Base-by-base conservation (phyloP, 2,888 invertebrate species). In the Lasioglossum villosulum region DNA sequence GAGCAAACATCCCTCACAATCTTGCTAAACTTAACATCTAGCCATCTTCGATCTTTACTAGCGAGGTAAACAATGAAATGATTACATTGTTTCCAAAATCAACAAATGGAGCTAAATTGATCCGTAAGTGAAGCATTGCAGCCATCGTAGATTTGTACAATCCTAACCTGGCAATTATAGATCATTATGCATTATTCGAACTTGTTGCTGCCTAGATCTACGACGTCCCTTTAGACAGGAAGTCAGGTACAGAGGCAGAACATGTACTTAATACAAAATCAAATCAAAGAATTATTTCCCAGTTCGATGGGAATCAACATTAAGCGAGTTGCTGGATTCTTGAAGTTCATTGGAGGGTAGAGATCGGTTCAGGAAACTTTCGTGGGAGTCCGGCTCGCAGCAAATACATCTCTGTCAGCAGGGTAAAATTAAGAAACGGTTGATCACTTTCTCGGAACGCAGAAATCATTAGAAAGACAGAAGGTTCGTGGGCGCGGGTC, bases 361-460 rank as follows among this genome's bases (percentile, higher is more conserved):
- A 23, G 8, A 23, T 52, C 8, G 23, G 23, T 52, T 10, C 52
- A 52, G 23, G 52, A 52, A 52, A 52, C 1, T 52, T 23, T 10
- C 23, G 52, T 52, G 52, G 52, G 52, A 23, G 52, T 52, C 3
- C 10, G 52, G 10, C 52, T 52, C 52, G 27, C 59, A 12, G 27
- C n/a, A 59, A 10, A 27, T 59, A 27, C n/a, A 59, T 59, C 59
- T 59, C 59, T 59, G 59, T 27, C 59, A 59, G 59, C 59, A 59
- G 14, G n/a, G 12, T 59, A 59, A 59, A 59, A 59, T 59, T 59
- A 59, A 59, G 59, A 34, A 78, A 70, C 78, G 78, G 56, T 42
- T 42, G 52, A n/a, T 23, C 34, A 16, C 10, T 71, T 70, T 71
- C 78, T 37, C 23, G 16, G 78, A 72, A 14, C 78, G n/a, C n/a